A percentile compares a stretch with the other conserved stretches of the same genome.
phyloP scores from a whole-genome alignment of 2,888 invertebrate species.

The Elysia crispata region DNA sequence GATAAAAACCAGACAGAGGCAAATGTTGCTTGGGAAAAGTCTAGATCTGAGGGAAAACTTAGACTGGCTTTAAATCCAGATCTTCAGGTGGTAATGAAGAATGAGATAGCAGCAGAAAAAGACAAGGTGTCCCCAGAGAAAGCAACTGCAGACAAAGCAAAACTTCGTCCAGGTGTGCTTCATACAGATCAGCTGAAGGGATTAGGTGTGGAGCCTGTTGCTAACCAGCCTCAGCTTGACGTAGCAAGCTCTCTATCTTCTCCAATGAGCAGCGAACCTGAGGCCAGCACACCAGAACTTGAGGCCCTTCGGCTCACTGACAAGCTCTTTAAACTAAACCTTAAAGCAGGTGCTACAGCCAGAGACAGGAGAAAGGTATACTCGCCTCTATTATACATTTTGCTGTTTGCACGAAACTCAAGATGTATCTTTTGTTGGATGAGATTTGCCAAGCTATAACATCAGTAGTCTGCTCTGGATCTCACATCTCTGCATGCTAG shows the following conservation, averaged over 20 bases:
- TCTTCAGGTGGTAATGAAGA: too few relatives aligned
- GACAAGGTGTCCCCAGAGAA: not conserved
- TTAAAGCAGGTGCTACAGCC: conserved; percentile 54
- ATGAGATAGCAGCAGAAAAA: too few relatives aligned
- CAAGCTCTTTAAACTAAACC: conserved; percentile 55
- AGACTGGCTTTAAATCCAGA: too few relatives aligned
- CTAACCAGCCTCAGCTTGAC: not conserved
- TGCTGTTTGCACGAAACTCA: too few relatives aligned
- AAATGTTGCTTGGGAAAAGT: too few relatives aligned
- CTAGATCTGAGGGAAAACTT: too few relatives aligned
- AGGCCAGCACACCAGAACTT: conserved; percentile 51
- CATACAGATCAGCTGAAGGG: conserved; percentile 20
- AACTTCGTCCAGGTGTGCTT: not conserved
- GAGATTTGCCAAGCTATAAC: too few relatives aligned
- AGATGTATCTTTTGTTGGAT: too few relatives aligned
- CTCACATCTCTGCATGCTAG: too few relatives aligned
- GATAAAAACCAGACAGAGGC: too few relatives aligned
- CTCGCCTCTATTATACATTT: not conserved
- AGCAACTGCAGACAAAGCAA: not conserved
- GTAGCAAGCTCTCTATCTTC: conserved; percentile 34
- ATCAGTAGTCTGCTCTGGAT: too few relatives aligned
- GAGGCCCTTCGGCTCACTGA: conserved; percentile 54
- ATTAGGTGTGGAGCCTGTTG: not conserved
- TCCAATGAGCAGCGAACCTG: conserved; percentile 43
- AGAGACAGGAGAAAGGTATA: conserved; percentile 57